These are phyloP conservation scores for Sinocyclocheilus anophthalmus DNA, from an alignment of 2,113 vertebrate species.

Conservation along the genomic window DNA sequence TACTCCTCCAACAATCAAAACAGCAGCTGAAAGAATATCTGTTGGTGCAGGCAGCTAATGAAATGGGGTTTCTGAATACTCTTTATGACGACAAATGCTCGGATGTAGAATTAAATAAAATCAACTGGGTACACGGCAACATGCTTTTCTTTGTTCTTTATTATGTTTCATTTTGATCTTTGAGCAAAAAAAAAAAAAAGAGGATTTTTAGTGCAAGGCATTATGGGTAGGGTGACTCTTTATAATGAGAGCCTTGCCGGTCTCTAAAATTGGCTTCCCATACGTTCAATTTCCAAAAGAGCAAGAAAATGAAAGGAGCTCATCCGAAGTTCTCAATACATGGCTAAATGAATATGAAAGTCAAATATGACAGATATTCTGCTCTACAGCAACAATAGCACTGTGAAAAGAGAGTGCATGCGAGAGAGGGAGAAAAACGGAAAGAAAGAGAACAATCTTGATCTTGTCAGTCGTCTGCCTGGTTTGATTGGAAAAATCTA, in stretches of 20 bases:
- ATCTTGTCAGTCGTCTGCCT: slow-evolving; percentile 39
- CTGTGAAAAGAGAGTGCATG: background rate
- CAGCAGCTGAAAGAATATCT: slow-evolving; percentile 7
- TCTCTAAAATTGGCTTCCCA: slow-evolving; percentile 22
- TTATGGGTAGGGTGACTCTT: slow-evolving; percentile 20
- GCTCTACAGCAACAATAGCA: slow-evolving; percentile 9
- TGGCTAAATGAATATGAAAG: slow-evolving; percentile 8
- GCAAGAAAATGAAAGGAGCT: slow-evolving; percentile 17
- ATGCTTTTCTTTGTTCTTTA: background rate
- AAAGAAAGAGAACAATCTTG: slow-evolving; percentile 35
- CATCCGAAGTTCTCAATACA: slow-evolving; percentile 23
- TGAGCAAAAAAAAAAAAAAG: too few species aligned
- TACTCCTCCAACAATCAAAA: slow-evolving; percentile 4
- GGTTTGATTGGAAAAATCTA: slow-evolving; percentile 40
- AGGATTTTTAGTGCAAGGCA: slow-evolving; percentile 21
- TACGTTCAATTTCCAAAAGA: slow-evolving; percentile 34
- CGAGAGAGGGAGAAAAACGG: background rate
- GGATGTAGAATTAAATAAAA: background rate
- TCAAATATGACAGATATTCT: slow-evolving; percentile 30
- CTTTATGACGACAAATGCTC: background rate
- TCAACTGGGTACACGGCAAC: background rate
- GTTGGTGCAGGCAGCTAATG: background rate
- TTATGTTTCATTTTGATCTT: slow-evolving; percentile 28
- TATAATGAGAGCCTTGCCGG: slow-evolving; percentile 1
- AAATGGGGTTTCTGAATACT: background rate